phyloP scores from a whole-genome alignment of 2,888 invertebrate genomes.

The Drosophila trichaetosa region DNA sequence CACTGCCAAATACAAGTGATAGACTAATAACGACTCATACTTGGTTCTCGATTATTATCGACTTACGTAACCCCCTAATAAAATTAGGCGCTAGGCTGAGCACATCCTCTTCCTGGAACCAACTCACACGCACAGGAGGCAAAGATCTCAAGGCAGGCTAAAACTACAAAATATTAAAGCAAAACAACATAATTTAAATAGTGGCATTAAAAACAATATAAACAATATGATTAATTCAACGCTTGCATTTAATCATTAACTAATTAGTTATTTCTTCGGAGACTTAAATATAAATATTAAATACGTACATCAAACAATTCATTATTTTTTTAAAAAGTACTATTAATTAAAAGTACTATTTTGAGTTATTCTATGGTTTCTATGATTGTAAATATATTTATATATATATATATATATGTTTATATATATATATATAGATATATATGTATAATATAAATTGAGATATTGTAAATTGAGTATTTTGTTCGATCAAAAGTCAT shows the following conservation, averaged over 20 bases:
- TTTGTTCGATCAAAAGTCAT: not conserved
- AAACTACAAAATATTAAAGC: not conserved
- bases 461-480: not conserved
- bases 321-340: not conserved
- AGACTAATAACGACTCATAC: conserved; percentile 38
- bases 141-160: conserved; percentile 46
- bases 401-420: not conserved
- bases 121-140: conserved; percentile 15
- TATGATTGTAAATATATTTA: not conserved
- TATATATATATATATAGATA: not conserved
- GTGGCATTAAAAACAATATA: conserved; percentile 14
- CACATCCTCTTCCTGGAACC: conserved; percentile 7
- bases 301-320: not conserved
- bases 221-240: conserved; percentile 6
- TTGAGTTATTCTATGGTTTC: not conserved
- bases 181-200: conserved; percentile 4
- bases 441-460: not conserved
- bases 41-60: not conserved
- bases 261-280: not conserved
- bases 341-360: not conserved
- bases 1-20: conserved; percentile 69
- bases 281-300: not conserved
- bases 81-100: conserved; percentile 15
- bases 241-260: conserved; percentile 39
- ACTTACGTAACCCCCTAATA: not conserved